Conservation (phyloP, 2,888 invertebrate species). For the Dryomyza anilis region DNA sequence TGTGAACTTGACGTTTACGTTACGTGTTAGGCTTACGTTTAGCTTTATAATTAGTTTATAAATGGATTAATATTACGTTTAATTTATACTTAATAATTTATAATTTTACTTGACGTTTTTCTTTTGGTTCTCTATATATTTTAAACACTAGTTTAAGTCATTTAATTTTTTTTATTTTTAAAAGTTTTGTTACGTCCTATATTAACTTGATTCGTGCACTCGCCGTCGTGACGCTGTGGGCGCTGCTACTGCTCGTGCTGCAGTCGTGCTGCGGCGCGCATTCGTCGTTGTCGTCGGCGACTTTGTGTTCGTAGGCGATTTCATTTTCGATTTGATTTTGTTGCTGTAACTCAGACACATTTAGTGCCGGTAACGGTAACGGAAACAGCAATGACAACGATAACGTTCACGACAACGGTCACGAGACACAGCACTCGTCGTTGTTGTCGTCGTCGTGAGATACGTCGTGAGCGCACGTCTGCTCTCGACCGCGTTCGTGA, state of each 20-base stretch:
- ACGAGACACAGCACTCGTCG: too few relatives aligned
- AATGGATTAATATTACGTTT: not conserved
- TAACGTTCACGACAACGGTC: too few relatives aligned
- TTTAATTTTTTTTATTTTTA: not conserved
- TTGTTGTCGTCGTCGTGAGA: not conserved
- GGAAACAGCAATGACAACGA: too few relatives aligned
- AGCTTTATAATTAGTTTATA: not conserved
- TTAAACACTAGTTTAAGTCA: not conserved
- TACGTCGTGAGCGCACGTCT: too few relatives aligned
- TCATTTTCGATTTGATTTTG: constrained; percentile 57
- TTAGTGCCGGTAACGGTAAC: constrained; percentile 45
- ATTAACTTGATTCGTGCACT: constrained; percentile 20
- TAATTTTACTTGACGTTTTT: not conserved
- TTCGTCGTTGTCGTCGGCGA: constrained; percentile 18
- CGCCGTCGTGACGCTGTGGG: constrained; percentile 17
- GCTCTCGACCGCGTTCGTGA: not conserved
- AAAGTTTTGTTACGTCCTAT: not conserved
- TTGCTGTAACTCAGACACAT: constrained; percentile 54
- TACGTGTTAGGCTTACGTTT: not conserved
- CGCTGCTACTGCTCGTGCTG: not conserved
- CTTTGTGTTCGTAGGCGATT: constrained; percentile 51
- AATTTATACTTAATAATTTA: not conserved
- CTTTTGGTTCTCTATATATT: not conserved
- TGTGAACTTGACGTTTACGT: too few relatives aligned
- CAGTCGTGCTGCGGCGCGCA: constrained; percentile 8